Evolutionary conservation across 35 echinoderm and acorn worm genomes (phyloP).

Genomic region (Acanthaster planci): DNA sequence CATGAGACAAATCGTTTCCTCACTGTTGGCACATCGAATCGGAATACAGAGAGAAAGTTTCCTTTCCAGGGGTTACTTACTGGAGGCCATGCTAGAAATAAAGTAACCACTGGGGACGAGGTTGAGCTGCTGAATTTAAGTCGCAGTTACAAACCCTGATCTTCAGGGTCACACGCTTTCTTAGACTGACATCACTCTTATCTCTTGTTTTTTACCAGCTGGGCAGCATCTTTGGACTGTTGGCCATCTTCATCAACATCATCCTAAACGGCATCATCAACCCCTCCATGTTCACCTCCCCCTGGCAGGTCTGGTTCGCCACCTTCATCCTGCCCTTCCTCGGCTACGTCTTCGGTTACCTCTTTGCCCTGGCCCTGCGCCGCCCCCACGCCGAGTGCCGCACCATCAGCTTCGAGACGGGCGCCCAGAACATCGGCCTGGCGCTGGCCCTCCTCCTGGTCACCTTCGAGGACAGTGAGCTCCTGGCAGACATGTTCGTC

Average conservation of each 20-base stretch:
- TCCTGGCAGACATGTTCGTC: slow-evolving; percentile 45
- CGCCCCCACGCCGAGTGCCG: slow-evolving; percentile 69
- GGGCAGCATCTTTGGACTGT: slow-evolving; percentile 58
- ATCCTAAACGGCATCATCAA: slow-evolving; percentile 74
- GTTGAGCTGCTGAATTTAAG: no score
- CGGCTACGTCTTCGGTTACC: slow-evolving; percentile 62
- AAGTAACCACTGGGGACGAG: no score
- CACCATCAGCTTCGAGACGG: slow-evolving; percentile 83
- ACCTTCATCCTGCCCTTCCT: slow-evolving; percentile 36
- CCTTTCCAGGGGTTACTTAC: no score
- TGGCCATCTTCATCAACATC: slow-evolving; percentile 54
- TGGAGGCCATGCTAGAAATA: no score
- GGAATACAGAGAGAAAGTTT: no score
- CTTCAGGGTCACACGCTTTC: no score
- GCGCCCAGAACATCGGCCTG: slow-evolving; percentile 79
- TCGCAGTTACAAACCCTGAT: no score
- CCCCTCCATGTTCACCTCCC: slow-evolving; percentile 64
- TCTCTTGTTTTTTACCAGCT: slow-evolving; percentile 39
- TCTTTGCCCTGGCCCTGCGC: slow-evolving; percentile 62
- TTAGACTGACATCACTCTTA: background rate
- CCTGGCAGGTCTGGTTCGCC: slow-evolving; percentile 82
- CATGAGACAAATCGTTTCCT: no score
- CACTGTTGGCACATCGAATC: no score
- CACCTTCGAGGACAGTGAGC: slow-evolving; percentile 44
- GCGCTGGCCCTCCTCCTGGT: slow-evolving; percentile 65